Evolutionary conservation across 1,140 invertebrate species (phyloP), one percentile per base, ranked within the genome.

Genomic region (Lordiphosa collinella): DNA sequence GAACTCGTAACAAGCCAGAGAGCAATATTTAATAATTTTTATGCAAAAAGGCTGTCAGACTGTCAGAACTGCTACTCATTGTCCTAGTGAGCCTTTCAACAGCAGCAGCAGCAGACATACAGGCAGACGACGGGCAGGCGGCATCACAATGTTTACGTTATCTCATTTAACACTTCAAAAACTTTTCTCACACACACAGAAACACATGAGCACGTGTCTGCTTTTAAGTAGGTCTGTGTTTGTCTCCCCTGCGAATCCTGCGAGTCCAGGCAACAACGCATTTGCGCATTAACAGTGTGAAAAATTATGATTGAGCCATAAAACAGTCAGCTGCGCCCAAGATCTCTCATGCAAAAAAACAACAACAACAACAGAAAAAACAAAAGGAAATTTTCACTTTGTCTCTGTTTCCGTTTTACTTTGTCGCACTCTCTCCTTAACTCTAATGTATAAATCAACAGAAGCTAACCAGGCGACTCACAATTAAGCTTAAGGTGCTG

Each of bases 241-340:
- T 32, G 46, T 35, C 34, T 38, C 50, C 34, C 9, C 9, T 10
- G n/a, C n/a, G n/a, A n/a, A n/a, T n/a, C n/a, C n/a, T n/a, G 7
- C 5, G 22, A 31, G 34, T 41, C 58, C 72, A 61, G 57, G 76
- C 58, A 54, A n/a, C n/a, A 25, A 44, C 53, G 62, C 62, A 84
- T 84, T 84, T 82, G 71, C 78, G 84, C 78, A 82, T 82, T 84
- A 82, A 76, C 72, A 78, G 78, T 78, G 78, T 82, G 78, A 82
- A 84, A 82, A 82, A 82, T 82, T 82, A 82, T 82, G 78, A 82
- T 82, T 84, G 78, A 82, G 78, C 78, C 69, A 82, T 82, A 82
- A 82, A 82, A 82, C 78, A 82, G 78, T 82, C 76, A 84, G 72
- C 78, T 84, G 71, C 47, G 38, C 60, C 53, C 53, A 49, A 29